Percentiles rank a stretch among this genome's conserved stretches.
Evolutionary conservation across 2,113 vertebrate genomes (phyloP).

Genomic region (Tragelaphus strepsiceros): DNA sequence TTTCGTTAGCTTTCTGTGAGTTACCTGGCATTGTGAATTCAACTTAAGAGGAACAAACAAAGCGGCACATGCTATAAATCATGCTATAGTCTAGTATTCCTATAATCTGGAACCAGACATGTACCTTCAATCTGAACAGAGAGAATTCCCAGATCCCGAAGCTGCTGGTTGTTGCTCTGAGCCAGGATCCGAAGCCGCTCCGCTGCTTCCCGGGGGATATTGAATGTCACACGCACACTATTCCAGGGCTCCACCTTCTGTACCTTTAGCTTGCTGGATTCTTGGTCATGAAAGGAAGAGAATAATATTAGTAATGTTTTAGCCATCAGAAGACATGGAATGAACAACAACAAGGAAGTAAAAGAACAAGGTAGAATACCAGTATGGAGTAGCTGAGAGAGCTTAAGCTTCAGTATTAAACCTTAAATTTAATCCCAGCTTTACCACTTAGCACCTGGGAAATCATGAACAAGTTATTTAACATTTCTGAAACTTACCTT

Average conservation of each 20-base stretch:
- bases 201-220: slow-evolving; percentile 96
- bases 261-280: slow-evolving; percentile 85
- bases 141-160: slow-evolving; percentile 96
- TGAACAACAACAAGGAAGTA: neutral
- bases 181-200: slow-evolving; percentile 94
- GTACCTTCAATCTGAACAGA: slow-evolving; percentile 97
- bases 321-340: slow-evolving; percentile 3
- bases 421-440: neutral
- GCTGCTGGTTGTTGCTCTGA: slow-evolving; percentile 97
- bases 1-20: neutral
- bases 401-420: neutral
- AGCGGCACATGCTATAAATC: neutral
- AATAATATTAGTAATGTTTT: slow-evolving; percentile 45
- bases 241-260: slow-evolving; percentile 97
- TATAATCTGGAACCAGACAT: neutral
- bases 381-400: neutral
- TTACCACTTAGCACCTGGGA: neutral
- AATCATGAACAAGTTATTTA: neutral
- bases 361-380: neutral
- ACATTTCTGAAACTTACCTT: neutral
- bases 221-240: slow-evolving; percentile 98
- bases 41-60: neutral
- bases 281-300: slow-evolving; percentile 74
- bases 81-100: neutral
- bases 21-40: neutral